Conservation (phyloP, 2,797 vertebrate genomes). For the Halcyon chelicuti region DNA sequence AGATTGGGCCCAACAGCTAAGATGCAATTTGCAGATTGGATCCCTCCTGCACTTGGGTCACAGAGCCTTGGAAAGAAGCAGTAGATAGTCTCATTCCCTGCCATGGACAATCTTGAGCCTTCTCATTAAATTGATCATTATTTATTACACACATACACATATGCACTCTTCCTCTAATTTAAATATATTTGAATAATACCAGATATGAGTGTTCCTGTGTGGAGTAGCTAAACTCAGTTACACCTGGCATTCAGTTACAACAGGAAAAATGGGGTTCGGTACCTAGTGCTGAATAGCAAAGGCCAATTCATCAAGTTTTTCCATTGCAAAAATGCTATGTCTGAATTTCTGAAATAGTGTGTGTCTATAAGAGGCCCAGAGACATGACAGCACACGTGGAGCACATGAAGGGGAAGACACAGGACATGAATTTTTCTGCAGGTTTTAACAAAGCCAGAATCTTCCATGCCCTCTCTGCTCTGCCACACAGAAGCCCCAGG, state of each 20-base stretch:
- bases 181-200: not conserved
- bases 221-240: not conserved
- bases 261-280: not conserved
- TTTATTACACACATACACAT: not conserved
- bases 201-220: not conserved
- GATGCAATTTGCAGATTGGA: not conserved
- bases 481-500: conserved; percentile 46
- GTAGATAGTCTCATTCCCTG: not conserved
- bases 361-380: not conserved
- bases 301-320: not conserved
- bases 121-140: not conserved
- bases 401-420: conserved; percentile 31
- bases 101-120: not conserved
- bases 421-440: conserved; percentile 58
- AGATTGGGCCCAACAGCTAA: not conserved
- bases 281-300: conserved; percentile 18
- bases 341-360: conserved; percentile 26
- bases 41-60: not conserved
- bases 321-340: conserved; percentile 18
- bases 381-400: conserved; percentile 50
- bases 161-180: not conserved
- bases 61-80: not conserved
- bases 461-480: conserved; percentile 36
- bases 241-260: not conserved
- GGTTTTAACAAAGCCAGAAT: conserved; percentile 69